A percentile compares a stretch with the other conserved stretches of the same genome.
phyloP scores from a whole-genome alignment of 2,113 vertebrate species.

The human (Homo sapiens) region GRCh38 chr2:181140501-181141000 shows the following conservation, averaged over 20 bases:
- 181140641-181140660: slow-evolving; percentile 69
- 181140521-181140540: slow-evolving; percentile 75
- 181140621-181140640: slow-evolving; percentile 70
- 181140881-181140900: background rate
- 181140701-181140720: slow-evolving; percentile 60
- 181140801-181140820: background rate
- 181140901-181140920: background rate
- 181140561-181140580: slow-evolving; percentile 76
- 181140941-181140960: background rate
- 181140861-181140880: background rate
- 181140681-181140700: slow-evolving; percentile 65
- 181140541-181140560: slow-evolving; percentile 80
- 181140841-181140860: slow-evolving; percentile 22
- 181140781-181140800: background rate
- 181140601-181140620: slow-evolving; percentile 67
- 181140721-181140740: slow-evolving; percentile 35
- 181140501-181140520: slow-evolving; percentile 70
- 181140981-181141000: background rate
- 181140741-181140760: slow-evolving; percentile 67
- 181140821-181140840: background rate
- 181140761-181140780: slow-evolving; percentile 29
- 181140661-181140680: slow-evolving; percentile 48
- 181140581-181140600: slow-evolving; percentile 74
- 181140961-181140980: background rate
- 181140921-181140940: background rate